Percentiles rank a stretch among this genome's conserved stretches.
Conservation (phyloP, 2,797 vertebrate genomes). For the Sarcophilus harrisii region DNA sequence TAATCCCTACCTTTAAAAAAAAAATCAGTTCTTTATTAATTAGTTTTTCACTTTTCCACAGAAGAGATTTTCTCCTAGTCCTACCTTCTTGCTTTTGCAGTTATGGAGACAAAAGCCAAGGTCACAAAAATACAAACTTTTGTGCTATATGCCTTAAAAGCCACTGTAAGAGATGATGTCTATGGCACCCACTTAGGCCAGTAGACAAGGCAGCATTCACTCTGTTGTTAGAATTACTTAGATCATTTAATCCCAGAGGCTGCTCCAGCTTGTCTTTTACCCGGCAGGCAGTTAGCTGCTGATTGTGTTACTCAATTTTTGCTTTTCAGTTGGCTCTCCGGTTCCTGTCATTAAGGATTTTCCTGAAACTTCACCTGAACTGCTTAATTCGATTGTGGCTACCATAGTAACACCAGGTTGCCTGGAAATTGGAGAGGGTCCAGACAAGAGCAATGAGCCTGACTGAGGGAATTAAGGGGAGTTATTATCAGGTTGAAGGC, state of each 20-base stretch:
- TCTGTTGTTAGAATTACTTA: constrained; percentile 6
- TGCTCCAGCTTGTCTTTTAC: constrained; percentile 45
- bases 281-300: constrained; percentile 27
- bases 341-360: constrained; percentile 12
- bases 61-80: neutral
- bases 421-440: constrained; percentile 39
- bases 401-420: constrained; percentile 30
- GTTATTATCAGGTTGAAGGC: constrained; percentile 44
- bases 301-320: neutral
- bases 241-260: constrained; percentile 27
- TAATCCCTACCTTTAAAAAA: neutral
- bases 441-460: constrained; percentile 42
- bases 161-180: neutral
- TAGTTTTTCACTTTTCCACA: neutral
- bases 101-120: neutral
- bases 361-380: constrained; percentile 41
- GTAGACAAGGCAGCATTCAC: neutral
- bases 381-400: constrained; percentile 33
- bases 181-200: neutral
- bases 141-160: constrained; percentile 26
- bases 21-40: neutral
- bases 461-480: constrained; percentile 15
- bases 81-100: neutral
- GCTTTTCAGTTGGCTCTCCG: neutral
- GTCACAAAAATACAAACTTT: neutral